Evolutionary conservation across 2,888 invertebrate species (phyloP), one percentile per base, ranked within the genome.

Genomic region (Diaperis boleti): DNA sequence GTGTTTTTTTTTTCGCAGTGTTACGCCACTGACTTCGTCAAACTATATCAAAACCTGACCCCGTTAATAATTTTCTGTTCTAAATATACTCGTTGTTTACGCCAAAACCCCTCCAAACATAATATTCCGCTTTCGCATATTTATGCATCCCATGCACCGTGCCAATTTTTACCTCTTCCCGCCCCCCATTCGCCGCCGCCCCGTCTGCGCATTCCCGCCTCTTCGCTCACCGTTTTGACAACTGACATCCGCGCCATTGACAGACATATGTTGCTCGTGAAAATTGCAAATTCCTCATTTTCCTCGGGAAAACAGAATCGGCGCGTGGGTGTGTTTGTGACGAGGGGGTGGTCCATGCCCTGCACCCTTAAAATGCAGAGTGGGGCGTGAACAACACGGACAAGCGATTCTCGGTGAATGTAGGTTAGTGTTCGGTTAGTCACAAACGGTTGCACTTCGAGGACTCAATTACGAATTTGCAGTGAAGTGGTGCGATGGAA

Each of bases 361-460:
- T 10, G 1, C 17, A 3, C 33, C 49, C 33, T n/a, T 29, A 11
- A n/a, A 33, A 35, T 20, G 50, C 2, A 11, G 52, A 22, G 52
- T 20, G 41, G 29, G 42, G 41, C 31, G 39, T 15, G 37, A 6
- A 22, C 15, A 2, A 17, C 7, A 10, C 14, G 29, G 14, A 39
- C 42, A 54, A 54, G 41, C 6, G 11, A 11, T 41, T 54, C 42
- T 31, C 7, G 8, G 29, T 54, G 41, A 54, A 54, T 54, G 41
- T 54, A 54, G 54, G 54, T 54, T 42, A 41, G 54, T 54, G 31
- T 42, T 41, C 35, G 14, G 33, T 11, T 13, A 22, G 54, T 11
- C 13, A 10, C 45, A 14, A 26, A 29, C n/a, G 26, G 29, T 45
- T 41, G 29, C 6, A 52, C 39, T 22, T 39, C 10, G 52, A 39